phyloP scores from a whole-genome alignment of 2,888 invertebrate species.

The Deilephila elpenor region DNA sequence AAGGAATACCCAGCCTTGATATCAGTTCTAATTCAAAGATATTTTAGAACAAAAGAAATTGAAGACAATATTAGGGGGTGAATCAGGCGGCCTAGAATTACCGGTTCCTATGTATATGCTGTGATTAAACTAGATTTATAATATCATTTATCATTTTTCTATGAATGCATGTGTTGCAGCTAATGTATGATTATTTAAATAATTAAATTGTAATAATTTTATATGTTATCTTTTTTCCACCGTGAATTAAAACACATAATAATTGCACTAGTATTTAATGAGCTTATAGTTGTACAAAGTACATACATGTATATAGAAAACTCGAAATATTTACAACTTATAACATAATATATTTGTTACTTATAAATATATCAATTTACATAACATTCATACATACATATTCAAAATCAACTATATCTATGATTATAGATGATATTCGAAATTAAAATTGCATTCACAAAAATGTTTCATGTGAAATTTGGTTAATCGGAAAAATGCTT shows the following conservation, averaged over 20 bases:
- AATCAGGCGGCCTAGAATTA: neutral
- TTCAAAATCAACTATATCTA: neutral
- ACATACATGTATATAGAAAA: slow-evolving; percentile 27
- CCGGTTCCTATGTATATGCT: too few relatives aligned
- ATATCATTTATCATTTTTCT: too few relatives aligned
- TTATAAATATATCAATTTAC: slow-evolving; percentile 2
- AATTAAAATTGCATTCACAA: too few relatives aligned
- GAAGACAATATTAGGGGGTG: neutral
- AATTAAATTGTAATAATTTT: neutral
- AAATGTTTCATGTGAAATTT: too few relatives aligned
- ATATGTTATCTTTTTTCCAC: neutral
- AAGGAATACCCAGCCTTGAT: slow-evolving; percentile 83
- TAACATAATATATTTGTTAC: neutral
- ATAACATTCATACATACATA: slow-evolving; percentile 7
- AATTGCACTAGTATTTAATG: slow-evolving; percentile 20
- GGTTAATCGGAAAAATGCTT: too few relatives aligned
- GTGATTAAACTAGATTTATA: too few relatives aligned
- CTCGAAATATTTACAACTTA: slow-evolving; percentile 26
- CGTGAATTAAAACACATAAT: slow-evolving; percentile 3
- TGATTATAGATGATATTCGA: too few relatives aligned
- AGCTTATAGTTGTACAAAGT: slow-evolving; percentile 21
- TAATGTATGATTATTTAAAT: too few relatives aligned
- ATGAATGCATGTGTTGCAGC: too few relatives aligned
- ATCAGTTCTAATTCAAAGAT: slow-evolving; percentile 85
- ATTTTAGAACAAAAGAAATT: slow-evolving; percentile 78